phyloP scores from a whole-genome alignment of 1,140 invertebrate genomes.

The Gerris buenoi region DNA sequence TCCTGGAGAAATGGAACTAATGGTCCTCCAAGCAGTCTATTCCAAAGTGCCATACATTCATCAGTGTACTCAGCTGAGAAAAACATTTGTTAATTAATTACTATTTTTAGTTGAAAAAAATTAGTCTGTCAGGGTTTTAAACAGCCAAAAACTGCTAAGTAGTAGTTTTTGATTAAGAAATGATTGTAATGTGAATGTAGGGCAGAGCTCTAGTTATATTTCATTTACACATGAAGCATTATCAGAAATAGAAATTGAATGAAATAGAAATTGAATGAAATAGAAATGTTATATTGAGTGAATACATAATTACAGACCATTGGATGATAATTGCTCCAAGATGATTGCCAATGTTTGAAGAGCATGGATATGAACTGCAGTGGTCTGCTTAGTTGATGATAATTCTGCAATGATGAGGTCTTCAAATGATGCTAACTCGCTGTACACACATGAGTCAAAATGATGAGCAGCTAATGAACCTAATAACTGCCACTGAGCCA shows the following conservation, averaged over 20 bases:
- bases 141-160: too few species aligned
- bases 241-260: too few species aligned
- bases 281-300: too few species aligned
- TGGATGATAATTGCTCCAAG: not conserved
- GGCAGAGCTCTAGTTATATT: too few species aligned
- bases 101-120: too few species aligned
- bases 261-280: too few species aligned
- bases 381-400: not conserved
- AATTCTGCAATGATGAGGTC: not conserved
- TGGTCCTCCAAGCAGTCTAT: not conserved
- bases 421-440: not conserved
- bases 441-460: not conserved
- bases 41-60: not conserved
- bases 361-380: not conserved
- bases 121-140: too few species aligned
- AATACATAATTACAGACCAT: too few species aligned
- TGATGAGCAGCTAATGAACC: not conserved
- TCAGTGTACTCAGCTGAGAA: not conserved
- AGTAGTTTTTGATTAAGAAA: too few species aligned
- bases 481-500: not conserved
- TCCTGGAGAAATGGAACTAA: conserved; percentile 10
- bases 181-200: too few species aligned
- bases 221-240: too few species aligned
- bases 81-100: too few species aligned
- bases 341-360: not conserved